A percentile compares a stretch with the other conserved stretches of the same genome.
phyloP scores from a whole-genome alignment of 2,797 vertebrate species.

The Siniperca scherzeri region DNA sequence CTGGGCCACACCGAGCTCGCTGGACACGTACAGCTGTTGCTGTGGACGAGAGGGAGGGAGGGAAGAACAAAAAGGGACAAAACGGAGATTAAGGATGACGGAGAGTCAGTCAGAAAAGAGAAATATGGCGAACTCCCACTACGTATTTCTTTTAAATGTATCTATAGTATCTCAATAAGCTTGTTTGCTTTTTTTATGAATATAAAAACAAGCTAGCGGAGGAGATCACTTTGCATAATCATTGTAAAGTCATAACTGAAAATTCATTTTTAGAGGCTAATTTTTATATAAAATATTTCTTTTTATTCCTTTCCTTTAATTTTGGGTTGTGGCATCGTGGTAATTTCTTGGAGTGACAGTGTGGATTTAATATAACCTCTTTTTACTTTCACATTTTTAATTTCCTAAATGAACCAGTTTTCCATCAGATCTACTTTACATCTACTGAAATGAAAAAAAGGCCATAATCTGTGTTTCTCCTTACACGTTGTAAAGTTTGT shows the following conservation, averaged over 20 bases:
- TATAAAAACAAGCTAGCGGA: background rate
- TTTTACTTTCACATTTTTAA: background rate
- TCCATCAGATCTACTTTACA: background rate
- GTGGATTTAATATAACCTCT: background rate
- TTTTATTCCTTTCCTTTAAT: background rate
- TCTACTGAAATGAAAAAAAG: background rate
- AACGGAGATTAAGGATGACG: no score
- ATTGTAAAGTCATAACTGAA: background rate
- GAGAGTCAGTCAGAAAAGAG: no score
- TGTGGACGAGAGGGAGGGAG: constrained; percentile 43
- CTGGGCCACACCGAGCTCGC: constrained; percentile 81
- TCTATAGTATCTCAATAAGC: no score
- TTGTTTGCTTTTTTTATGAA: background rate
- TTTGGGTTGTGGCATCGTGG: background rate
- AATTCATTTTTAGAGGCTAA: background rate
- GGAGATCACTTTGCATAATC: background rate
- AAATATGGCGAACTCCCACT: no score
- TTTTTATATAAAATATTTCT: background rate
- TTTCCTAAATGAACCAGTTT: no score
- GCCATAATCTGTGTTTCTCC: background rate
- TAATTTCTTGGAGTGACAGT: background rate
- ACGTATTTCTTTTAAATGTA: no score
- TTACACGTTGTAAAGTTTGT: background rate
- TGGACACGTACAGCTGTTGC: constrained; percentile 87
- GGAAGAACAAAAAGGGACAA: no score